Evolutionary conservation across 2,797 vertebrate genomes (phyloP).

Genomic region (Siniperca scherzeri): DNA sequence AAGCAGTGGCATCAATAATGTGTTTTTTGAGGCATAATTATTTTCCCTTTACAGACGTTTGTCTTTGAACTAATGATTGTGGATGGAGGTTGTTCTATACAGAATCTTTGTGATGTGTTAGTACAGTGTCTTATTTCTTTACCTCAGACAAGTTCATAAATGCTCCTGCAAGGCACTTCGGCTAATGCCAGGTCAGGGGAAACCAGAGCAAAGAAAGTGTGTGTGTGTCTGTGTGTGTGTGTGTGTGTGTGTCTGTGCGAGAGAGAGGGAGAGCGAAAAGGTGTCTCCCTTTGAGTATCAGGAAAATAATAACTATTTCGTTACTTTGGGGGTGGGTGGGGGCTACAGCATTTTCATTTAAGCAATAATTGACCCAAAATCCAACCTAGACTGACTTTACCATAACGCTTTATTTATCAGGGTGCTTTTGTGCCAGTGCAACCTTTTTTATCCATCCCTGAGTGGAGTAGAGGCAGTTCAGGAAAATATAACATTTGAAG

Average conservation of each 20-base stretch:
- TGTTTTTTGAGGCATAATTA: conserved; percentile 38
- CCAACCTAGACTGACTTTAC: conserved; percentile 9
- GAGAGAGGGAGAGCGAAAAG: background rate
- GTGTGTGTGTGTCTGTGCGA: background rate
- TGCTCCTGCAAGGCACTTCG: conserved; percentile 63
- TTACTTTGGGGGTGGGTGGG: background rate
- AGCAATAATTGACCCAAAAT: conserved; percentile 75
- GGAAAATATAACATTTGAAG: conserved; percentile 14
- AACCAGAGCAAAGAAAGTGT: conserved; percentile 22
- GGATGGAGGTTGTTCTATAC: conserved; percentile 30
- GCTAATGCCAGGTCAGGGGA: conserved; percentile 30
- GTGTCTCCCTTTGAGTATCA: conserved; percentile 35
- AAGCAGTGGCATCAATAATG: conserved; percentile 49
- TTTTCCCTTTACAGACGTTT: conserved; percentile 40
- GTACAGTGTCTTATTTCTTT: conserved; percentile 69
- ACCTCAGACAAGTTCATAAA: conserved; percentile 63
- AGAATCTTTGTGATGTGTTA: conserved; percentile 49
- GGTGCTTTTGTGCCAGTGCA: conserved; percentile 23
- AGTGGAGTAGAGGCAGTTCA: background rate
- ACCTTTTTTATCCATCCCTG: conserved; percentile 17
- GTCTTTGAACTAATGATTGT: conserved; percentile 55
- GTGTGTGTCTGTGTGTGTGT: conserved; percentile 4
- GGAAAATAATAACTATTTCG: conserved; percentile 22
- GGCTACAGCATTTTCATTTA: conserved; percentile 49
- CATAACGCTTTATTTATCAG: conserved; percentile 30